Percentiles rank a stretch among this genome's conserved stretches.
phyloP scores from a whole-genome alignment of 2,888 invertebrate genomes.

The Odontocolon sp. region DNA sequence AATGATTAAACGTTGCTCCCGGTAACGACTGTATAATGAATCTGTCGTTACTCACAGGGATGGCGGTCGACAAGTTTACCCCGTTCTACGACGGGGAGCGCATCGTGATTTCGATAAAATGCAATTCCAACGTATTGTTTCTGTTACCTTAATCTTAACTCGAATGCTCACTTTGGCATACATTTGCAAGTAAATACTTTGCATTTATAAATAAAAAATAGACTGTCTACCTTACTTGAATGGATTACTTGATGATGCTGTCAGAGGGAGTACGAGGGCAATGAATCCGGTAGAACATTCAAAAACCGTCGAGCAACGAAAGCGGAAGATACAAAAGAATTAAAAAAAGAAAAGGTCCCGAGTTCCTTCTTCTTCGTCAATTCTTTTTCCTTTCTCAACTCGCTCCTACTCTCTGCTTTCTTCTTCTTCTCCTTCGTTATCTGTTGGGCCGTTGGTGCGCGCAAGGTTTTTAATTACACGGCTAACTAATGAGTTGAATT shows the following conservation, averaged over 20 bases:
- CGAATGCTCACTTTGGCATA: no score
- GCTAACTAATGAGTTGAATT: conserved; percentile 77
- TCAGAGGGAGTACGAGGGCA: no score
- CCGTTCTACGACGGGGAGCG: background rate
- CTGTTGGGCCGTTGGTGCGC: conserved; percentile 73
- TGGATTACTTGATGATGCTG: no score
- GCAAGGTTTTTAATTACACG: conserved; percentile 78
- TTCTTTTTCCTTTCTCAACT: conserved; percentile 40
- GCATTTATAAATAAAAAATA: no score
- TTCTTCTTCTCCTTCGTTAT: conserved; percentile 73
- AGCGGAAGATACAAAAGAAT: no score
- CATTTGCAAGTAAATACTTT: no score
- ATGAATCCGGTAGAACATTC: no score
- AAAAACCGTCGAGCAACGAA: no score
- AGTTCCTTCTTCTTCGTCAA: conserved; percentile 33
- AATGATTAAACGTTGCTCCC: conserved; percentile 58
- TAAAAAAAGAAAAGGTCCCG: no score
- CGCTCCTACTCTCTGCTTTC: conserved; percentile 55
- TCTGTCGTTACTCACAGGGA: background rate
- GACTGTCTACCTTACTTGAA: no score
- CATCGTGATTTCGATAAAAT: background rate
- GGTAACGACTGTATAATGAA: conserved; percentile 22
- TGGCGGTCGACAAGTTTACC: conserved; percentile 4
- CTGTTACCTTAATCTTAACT: background rate
- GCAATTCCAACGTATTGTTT: background rate